phyloP scores from a whole-genome alignment of 2,113 vertebrate genomes.

The Lanius ludovicianus region DNA sequence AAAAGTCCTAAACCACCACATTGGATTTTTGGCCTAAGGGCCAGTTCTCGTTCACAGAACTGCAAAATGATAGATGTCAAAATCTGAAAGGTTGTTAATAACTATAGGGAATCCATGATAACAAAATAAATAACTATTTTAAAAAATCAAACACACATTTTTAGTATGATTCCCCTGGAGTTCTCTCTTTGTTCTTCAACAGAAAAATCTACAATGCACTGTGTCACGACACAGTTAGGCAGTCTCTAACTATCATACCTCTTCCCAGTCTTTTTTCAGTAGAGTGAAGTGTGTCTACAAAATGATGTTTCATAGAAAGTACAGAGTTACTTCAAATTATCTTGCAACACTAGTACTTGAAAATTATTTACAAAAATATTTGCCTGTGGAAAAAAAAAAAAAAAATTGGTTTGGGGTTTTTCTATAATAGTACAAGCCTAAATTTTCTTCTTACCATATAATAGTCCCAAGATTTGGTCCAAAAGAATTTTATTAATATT shows the following conservation, averaged over 20 bases:
- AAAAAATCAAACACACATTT: background rate
- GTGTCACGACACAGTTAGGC: background rate
- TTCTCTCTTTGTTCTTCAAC: background rate
- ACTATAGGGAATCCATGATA: fast-evolving
- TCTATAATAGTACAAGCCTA: background rate
- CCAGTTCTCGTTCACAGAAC: background rate
- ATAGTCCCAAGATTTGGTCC: background rate
- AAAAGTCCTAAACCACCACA: background rate
- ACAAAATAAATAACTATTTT: background rate
- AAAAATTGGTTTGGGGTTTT: background rate
- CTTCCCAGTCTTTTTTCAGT: background rate
- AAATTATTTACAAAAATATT: background rate
- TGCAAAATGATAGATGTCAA: background rate
- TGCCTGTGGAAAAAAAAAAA: background rate
- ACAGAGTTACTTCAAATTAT: background rate
- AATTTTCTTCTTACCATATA: background rate
- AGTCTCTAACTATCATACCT: background rate
- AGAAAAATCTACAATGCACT: background rate
- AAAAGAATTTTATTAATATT: background rate
- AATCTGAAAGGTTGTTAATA: background rate
- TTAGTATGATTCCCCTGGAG: background rate
- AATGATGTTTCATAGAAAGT: background rate
- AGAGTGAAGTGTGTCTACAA: background rate
- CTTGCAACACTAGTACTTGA: background rate
- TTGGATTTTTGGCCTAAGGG: background rate